Evolutionary conservation across 2,888 invertebrate species (phyloP).

Genomic region (Parelbella ahira): DNA sequence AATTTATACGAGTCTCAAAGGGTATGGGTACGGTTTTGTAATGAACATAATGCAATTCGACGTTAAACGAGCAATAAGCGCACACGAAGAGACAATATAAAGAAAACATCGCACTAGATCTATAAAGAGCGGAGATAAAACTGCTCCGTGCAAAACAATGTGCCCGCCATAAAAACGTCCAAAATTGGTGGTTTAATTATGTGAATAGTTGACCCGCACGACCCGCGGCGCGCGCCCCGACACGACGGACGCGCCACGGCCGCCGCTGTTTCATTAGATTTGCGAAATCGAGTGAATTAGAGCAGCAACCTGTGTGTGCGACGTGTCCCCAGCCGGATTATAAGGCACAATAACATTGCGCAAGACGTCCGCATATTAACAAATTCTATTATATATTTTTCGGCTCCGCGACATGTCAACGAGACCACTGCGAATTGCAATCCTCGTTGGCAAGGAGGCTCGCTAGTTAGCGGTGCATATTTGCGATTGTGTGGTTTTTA

Average conservation of each 20-base stretch:
- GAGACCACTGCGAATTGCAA: too few species aligned
- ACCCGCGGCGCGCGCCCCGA: constrained; percentile 30
- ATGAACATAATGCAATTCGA: too few species aligned
- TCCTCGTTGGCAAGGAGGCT: too few species aligned
- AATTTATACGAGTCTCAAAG: too few species aligned
- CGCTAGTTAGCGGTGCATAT: too few species aligned
- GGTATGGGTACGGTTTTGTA: too few species aligned
- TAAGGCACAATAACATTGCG: constrained; percentile 48
- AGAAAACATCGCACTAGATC: constrained; percentile 23
- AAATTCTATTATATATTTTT: constrained; percentile 1
- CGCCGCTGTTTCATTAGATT: constrained; percentile 57
- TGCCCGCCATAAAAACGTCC: constrained; percentile 24
- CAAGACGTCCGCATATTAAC: constrained; percentile 32
- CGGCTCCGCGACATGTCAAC: too few species aligned
- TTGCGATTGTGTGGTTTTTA: too few species aligned
- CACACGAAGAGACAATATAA: too few species aligned
- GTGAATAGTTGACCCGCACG: constrained; percentile 37
- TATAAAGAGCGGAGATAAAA: constrained; percentile 4
- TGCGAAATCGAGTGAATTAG: constrained; percentile 73
- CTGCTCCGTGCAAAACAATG: constrained; percentile 9
- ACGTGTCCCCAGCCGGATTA: constrained; percentile 56
- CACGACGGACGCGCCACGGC: constrained; percentile 39
- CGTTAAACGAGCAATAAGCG: too few species aligned
- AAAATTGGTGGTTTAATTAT: constrained; percentile 32
- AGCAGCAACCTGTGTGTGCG: constrained; percentile 71